A percentile compares a stretch with the other conserved stretches of the same genome.
These are phyloP conservation scores for Tubiluchus corallicola DNA, from an alignment of 2,888 invertebrate species.

Conservation along the genomic window DNA sequence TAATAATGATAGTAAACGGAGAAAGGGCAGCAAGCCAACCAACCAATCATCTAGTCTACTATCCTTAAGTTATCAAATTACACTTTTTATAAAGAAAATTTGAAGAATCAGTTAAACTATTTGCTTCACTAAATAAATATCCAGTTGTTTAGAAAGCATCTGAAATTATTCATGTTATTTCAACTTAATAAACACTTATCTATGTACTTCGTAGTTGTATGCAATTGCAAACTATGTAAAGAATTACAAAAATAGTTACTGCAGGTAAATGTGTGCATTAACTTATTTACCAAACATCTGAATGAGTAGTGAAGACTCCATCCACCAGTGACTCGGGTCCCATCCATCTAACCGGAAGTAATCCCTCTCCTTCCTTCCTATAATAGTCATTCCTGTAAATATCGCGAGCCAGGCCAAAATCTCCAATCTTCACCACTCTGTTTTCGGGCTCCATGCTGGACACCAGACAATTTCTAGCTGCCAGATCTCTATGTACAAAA, in stretches of 20 bases:
- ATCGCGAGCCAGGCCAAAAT: conserved; percentile 88
- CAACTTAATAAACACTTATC: too few species aligned
- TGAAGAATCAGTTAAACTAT: too few species aligned
- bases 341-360: conserved; percentile 89
- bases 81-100: too few species aligned
- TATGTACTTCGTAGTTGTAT: too few species aligned
- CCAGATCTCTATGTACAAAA: conserved; percentile 85
- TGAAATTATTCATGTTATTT: too few species aligned
- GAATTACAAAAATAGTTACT: not conserved
- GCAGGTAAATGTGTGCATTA: not conserved
- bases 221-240: too few species aligned
- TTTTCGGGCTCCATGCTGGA: conserved; percentile 26
- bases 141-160: too few species aligned
- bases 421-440: conserved; percentile 83
- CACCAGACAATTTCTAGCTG: conserved; percentile 85
- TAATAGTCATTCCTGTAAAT: conserved; percentile 96
- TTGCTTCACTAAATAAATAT: too few species aligned
- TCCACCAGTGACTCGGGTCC: conserved; percentile 88
- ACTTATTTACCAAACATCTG: conserved; percentile 64
- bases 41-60: too few species aligned
- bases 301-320: conserved; percentile 87
- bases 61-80: too few species aligned
- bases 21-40: too few species aligned
- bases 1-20: too few species aligned
- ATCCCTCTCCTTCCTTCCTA: conserved; percentile 69